Conservation (phyloP, 30 jellyfish, hydroid and myxozoan genomes). For the Aurelia aurita region DNA sequence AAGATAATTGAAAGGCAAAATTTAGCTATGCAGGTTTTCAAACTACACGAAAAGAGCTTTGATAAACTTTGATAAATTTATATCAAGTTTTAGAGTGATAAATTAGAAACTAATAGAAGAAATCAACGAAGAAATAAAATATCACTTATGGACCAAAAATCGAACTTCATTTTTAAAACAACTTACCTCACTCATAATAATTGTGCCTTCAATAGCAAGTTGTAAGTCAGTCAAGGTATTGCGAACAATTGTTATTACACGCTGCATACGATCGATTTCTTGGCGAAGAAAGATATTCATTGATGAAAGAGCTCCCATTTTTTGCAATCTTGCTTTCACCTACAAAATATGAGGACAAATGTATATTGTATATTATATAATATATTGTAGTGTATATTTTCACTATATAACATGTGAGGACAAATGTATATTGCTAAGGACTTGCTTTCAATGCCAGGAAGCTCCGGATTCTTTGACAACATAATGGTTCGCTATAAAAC, state of each 20-base stretch:
- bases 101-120: background rate
- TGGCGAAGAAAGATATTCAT: slow-evolving; percentile 92
- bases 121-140: background rate
- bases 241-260: slow-evolving; percentile 92
- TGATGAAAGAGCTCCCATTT: slow-evolving; percentile 95
- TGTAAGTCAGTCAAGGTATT: slow-evolving; percentile 89
- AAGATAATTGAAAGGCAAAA: background rate
- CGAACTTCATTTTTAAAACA: background rate
- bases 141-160: background rate
- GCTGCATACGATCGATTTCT: slow-evolving; percentile 98
- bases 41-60: too few species aligned
- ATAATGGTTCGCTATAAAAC: too few species aligned
- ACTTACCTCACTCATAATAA: slow-evolving; percentile 94
- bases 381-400: too few species aligned
- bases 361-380: too few species aligned
- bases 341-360: background rate
- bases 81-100: background rate
- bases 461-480: too few species aligned
- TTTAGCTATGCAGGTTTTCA: background rate
- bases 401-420: too few species aligned
- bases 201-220: slow-evolving; percentile 97
- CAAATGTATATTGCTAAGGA: too few species aligned
- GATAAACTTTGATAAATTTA: too few species aligned
- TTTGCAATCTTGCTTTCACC: slow-evolving; percentile 90
- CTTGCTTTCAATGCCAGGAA: too few species aligned